Conservation (phyloP, 1,140 invertebrate genomes). For the Trichonephila clavata region DNA sequence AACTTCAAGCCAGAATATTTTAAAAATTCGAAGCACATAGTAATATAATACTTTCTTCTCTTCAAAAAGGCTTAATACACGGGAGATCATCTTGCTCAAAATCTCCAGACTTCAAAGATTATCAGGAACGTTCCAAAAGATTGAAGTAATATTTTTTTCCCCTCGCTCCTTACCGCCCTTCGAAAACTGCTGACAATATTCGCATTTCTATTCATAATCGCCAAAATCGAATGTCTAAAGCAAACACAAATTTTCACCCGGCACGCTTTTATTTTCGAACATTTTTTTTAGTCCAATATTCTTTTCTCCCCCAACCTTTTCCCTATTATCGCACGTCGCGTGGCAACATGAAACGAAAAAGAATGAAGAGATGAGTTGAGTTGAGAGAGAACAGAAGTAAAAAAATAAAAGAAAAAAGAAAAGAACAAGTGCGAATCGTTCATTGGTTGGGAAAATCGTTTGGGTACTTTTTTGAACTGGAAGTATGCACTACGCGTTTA, state of each 20-base stretch:
- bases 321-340: constrained; percentile 51
- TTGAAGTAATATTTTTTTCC: background rate
- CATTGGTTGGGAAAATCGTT: constrained; percentile 50
- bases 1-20: background rate
- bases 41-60: constrained; percentile 13
- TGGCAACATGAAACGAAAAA: constrained; percentile 37
- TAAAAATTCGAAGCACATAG: constrained; percentile 45
- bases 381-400: background rate
- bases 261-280: constrained; percentile 16
- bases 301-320: constrained; percentile 45
- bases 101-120: constrained; percentile 3
- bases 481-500: constrained; percentile 51
- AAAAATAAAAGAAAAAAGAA: background rate
- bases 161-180: background rate
- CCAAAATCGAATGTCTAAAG: constrained; percentile 51
- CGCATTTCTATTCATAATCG: constrained; percentile 57
- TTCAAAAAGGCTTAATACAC: constrained; percentile 29
- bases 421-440: constrained; percentile 22
- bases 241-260: constrained; percentile 52
- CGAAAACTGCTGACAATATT: constrained; percentile 46
- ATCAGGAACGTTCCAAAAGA: background rate
- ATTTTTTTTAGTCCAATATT: constrained; percentile 31
- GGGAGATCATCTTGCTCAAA: constrained; percentile 39
- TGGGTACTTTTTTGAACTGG: constrained; percentile 13
- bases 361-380: constrained; percentile 37